Evolutionary conservation across 2,113 vertebrate species (phyloP).

Genomic region (Gymnarchus niloticus): DNA sequence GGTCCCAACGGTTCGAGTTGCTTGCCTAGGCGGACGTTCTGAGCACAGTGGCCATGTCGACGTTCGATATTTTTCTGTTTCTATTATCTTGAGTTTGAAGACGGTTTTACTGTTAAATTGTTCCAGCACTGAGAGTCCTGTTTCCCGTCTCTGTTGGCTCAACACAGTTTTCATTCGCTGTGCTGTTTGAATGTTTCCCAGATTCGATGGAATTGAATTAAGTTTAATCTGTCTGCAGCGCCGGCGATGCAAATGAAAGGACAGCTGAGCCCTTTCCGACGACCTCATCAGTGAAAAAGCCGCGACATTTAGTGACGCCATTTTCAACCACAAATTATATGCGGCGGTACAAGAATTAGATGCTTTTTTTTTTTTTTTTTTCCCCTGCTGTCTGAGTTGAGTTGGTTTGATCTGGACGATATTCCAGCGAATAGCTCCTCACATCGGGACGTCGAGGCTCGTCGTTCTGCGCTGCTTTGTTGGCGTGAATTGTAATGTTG

Average conservation of each 20-base stretch:
- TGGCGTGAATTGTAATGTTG: not conserved
- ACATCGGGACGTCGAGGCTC: not conserved
- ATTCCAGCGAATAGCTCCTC: not conserved
- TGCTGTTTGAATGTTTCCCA: conserved; percentile 27
- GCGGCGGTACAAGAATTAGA: not conserved
- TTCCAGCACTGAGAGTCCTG: not conserved
- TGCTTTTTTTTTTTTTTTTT: not conserved
- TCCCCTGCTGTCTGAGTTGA: not conserved
- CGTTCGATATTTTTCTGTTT: no score
- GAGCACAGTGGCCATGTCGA: no score
- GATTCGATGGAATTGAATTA: conserved; percentile 33
- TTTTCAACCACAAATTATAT: conserved; percentile 13
- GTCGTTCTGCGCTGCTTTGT: not conserved
- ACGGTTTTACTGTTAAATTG: not conserved
- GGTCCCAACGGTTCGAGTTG: no score
- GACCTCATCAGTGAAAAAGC: conserved; percentile 10
- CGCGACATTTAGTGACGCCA: not conserved
- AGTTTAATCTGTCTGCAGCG: conserved; percentile 23
- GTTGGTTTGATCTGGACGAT: not conserved
- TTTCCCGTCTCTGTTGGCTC: not conserved
- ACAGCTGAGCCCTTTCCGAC: not conserved
- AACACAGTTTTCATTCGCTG: conserved; percentile 33
- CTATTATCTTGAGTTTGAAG: not conserved
- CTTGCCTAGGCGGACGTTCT: no score
- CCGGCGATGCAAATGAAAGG: conserved; percentile 15